Conservation (phyloP, 2,797 vertebrate species). For the Podarcis lilfordi region DNA sequence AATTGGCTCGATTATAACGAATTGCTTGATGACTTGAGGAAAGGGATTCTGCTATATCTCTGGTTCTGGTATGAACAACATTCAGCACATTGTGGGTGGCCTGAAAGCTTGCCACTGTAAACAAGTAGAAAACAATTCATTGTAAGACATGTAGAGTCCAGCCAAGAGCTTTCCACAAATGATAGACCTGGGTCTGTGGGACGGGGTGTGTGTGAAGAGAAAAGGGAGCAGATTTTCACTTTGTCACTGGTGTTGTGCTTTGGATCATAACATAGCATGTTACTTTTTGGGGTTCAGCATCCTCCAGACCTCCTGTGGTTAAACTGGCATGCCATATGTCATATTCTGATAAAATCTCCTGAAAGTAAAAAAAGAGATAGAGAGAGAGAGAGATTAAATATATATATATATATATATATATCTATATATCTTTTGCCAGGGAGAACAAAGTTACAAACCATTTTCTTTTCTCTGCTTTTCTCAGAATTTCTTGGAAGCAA, state of each 20-base stretch:
- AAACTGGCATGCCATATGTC: neutral
- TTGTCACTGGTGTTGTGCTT: neutral
- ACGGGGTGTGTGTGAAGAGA: neutral
- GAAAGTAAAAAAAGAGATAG: neutral
- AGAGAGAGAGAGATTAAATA: too few species aligned
- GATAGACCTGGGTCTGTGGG: slow-evolving; percentile 5
- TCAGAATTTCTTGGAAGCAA: neutral
- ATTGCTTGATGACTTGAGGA: slow-evolving; percentile 5
- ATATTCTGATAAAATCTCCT: neutral
- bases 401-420: too few species aligned
- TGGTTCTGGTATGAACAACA: neutral
- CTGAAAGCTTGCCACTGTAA: slow-evolving; percentile 26
- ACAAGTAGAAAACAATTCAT: slow-evolving; percentile 17
- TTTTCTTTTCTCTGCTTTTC: neutral
- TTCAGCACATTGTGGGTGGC: slow-evolving; percentile 36
- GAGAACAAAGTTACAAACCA: neutral
- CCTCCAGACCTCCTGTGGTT: neutral
- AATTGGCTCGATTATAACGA: neutral
- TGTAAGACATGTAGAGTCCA: slow-evolving; percentile 22
- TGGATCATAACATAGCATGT: neutral
- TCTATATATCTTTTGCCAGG: neutral
- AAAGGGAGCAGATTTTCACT: neutral
- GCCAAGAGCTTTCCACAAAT: slow-evolving; percentile 38
- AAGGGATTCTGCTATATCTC: neutral
- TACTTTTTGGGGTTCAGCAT: neutral